These are phyloP conservation scores for Euschistus heros DNA, from an alignment of 1,140 invertebrate species.

Conservation along the genomic window DNA sequence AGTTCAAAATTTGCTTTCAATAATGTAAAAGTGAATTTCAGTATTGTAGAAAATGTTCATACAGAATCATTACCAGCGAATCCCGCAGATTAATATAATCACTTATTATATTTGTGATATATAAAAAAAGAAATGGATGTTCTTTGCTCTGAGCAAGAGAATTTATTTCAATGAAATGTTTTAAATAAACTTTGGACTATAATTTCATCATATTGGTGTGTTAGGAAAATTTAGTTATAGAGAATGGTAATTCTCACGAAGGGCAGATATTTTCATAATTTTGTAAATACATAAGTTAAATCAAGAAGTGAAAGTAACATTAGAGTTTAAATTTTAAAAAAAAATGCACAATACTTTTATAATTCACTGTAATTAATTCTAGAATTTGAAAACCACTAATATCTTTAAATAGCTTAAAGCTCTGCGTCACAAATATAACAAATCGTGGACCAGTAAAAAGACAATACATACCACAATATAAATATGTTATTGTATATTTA, in stretches of 20 bases:
- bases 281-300: slow-evolving; percentile 1
- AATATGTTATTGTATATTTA: background rate
- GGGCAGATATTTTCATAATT: background rate
- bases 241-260: background rate
- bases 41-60: too few species aligned
- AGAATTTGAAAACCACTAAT: slow-evolving; percentile 4
- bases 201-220: slow-evolving; percentile 18
- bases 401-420: background rate
- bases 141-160: background rate
- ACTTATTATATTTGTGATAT: slow-evolving; percentile 6
- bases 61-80: too few species aligned
- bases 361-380: background rate
- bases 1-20: too few species aligned
- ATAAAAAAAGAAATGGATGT: background rate
- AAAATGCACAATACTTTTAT: background rate
- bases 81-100: background rate
- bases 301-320: background rate
- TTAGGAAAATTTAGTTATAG: background rate
- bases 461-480: slow-evolving; percentile 4
- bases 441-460: slow-evolving; percentile 11
- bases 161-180: slow-evolving; percentile 18
- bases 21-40: too few species aligned
- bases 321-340: background rate
- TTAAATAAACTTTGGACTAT: background rate
- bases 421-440: background rate